Conservation (phyloP, 92 coral and sea anemone species). For the Zoanthus sociatus region DNA sequence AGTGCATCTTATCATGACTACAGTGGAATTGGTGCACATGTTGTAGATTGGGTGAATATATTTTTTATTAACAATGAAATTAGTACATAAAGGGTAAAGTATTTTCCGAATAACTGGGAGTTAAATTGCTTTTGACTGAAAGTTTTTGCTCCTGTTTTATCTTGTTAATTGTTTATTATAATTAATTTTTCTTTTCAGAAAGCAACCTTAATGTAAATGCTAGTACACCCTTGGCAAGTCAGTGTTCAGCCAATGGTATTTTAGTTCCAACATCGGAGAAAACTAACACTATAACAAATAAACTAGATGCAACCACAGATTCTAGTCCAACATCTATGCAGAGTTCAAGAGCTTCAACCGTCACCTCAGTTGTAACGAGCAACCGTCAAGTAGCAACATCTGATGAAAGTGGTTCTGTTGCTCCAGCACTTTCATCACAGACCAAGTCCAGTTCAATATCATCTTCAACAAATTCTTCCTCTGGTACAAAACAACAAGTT, state of each 20-base stretch:
- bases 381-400: conserved; percentile 21
- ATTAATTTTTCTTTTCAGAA: background rate
- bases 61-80: too few species aligned
- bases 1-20: too few species aligned
- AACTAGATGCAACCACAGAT: background rate
- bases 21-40: too few species aligned
- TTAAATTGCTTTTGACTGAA: too few species aligned
- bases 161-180: background rate
- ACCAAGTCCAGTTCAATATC: conserved; percentile 2
- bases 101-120: too few species aligned
- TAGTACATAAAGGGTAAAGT: too few species aligned
- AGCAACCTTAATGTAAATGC: conserved; percentile 6
- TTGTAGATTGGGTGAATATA: too few species aligned
- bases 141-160: too few species aligned
- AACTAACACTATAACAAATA: background rate
- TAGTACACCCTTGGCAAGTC: background rate
- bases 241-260: background rate
- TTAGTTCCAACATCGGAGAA: background rate
- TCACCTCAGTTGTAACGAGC: background rate
- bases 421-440: background rate
- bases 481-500: conserved; percentile 7
- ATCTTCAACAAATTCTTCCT: conserved; percentile 13
- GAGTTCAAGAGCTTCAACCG: background rate
- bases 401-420: conserved; percentile 3
- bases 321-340: background rate